Evolutionary conservation across 2,888 invertebrate genomes (phyloP).

Genomic region (Tubulanus polymorphus): DNA sequence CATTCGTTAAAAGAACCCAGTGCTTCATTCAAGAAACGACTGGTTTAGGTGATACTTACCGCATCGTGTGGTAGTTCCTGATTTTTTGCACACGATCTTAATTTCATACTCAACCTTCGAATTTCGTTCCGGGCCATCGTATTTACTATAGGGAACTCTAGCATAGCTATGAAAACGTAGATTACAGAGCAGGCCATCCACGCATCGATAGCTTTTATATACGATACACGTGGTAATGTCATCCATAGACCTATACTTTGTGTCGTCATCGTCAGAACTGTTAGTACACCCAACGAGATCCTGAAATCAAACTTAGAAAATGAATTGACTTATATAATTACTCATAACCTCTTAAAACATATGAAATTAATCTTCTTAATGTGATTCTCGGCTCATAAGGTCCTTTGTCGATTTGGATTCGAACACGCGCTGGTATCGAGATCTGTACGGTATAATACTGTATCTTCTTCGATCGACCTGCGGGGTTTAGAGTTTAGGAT

Average conservation of each 20-base stretch:
- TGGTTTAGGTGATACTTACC: neutral
- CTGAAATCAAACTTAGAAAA: too few species aligned
- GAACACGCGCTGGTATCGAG: too few species aligned
- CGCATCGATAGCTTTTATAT: neutral
- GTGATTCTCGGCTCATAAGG: too few species aligned
- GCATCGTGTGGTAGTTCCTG: neutral
- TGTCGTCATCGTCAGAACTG: conserved; percentile 12
- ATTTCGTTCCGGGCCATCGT: neutral
- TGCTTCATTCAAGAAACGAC: too few species aligned
- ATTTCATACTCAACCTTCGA: neutral
- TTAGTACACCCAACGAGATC: conserved; percentile 8
- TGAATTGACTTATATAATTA: too few species aligned
- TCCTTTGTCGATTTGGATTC: too few species aligned
- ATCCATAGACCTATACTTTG: conserved; percentile 1
- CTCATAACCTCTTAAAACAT: too few species aligned
- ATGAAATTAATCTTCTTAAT: too few species aligned
- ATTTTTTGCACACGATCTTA: neutral
- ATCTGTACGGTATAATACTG: too few species aligned
- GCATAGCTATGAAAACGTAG: neutral
- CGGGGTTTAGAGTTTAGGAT: too few species aligned
- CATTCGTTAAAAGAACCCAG: too few species aligned
- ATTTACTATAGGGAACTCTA: neutral
- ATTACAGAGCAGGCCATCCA: neutral
- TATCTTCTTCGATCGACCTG: too few species aligned
- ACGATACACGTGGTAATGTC: conserved; percentile 3